Base-by-base conservation (phyloP, 2,797 vertebrate species). In the Mastacembelus armatus region DNA sequence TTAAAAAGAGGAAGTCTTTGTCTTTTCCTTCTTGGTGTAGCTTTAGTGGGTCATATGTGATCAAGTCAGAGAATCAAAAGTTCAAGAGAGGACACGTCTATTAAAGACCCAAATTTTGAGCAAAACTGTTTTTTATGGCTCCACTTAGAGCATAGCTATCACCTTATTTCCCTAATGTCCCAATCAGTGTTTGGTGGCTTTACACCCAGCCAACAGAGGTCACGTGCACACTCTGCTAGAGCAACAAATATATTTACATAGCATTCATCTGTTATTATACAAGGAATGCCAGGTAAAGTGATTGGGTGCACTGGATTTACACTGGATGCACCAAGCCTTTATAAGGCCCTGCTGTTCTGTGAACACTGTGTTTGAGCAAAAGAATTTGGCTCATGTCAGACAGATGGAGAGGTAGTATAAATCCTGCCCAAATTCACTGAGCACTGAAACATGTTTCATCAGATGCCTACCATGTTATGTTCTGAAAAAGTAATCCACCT, bases 1-100 rank as follows among this genome's bases (percentile, higher is more conserved):
- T 59, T 19, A 51, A 63, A 76, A 60, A 66, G 40, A 45, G 32
- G 62, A 74, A 57, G 49, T 63, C 22, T 59, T 21, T 15, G 18
- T 33, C 8, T 38, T 62, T 63, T 66, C 43, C 47, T n/a, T 61
- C 40, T 18, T 14, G 18, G 21, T 61, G 18, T 38, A 36, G 29
- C 49, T 76, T 66, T 33, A n/a, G n/a, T n/a, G n/a, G n/a, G n/a
- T n/a, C n/a, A n/a, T n/a, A 70, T 54, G 32, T 43, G 62, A 60
- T 71, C 44, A 69, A 74, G 24, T 15, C 36, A 59, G 26, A 36
- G 36, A 61, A 40, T 19, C 40, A 16, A 51, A 61, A 43, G 61
- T 66, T 78, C 44, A 69, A 36, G 16, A 22, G 18, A 78, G 70
- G 67, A n/a, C n/a, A n/a, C n/a, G n/a, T n/a, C n/a, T n/a, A n/a